Conservation (phyloP, 2,113 vertebrate genomes). For the Isichthys henryi region DNA sequence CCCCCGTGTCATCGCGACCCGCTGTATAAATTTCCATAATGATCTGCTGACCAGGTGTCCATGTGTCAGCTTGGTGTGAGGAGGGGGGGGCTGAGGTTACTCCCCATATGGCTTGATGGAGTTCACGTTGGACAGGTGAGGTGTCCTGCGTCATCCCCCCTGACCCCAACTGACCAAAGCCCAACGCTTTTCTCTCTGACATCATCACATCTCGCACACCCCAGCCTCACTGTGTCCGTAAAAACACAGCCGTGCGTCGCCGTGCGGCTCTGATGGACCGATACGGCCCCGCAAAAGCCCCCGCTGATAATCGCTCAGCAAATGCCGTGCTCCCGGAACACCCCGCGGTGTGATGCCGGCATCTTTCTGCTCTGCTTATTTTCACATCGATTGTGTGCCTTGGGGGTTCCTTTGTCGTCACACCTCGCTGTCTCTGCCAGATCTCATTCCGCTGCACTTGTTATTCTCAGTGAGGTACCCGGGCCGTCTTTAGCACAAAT, state of each 20-base stretch:
- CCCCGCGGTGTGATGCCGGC: background rate
- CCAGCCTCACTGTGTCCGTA: background rate
- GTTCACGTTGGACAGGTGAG: background rate
- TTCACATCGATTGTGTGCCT: background rate
- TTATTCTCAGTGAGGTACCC: background rate
- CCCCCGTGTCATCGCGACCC: background rate
- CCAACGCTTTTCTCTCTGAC: background rate
- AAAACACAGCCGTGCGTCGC: background rate
- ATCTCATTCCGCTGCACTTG: background rate
- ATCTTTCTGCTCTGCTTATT: background rate
- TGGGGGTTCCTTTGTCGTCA: background rate
- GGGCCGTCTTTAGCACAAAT: background rate
- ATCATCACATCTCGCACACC: background rate
- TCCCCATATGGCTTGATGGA: background rate
- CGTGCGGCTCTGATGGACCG: background rate
- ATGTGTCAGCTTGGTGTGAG: background rate
- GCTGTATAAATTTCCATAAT: constrained; percentile 8
- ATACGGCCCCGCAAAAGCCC: background rate
- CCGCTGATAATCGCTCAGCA: background rate
- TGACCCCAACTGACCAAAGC: background rate
- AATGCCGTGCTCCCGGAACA: background rate
- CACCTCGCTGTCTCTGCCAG: background rate
- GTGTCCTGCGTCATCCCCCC: background rate
- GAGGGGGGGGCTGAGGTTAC: background rate
- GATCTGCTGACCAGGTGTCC: background rate